Evolutionary conservation across 2,113 vertebrate genomes (phyloP).

Genomic region (Hassar affinis): DNA sequence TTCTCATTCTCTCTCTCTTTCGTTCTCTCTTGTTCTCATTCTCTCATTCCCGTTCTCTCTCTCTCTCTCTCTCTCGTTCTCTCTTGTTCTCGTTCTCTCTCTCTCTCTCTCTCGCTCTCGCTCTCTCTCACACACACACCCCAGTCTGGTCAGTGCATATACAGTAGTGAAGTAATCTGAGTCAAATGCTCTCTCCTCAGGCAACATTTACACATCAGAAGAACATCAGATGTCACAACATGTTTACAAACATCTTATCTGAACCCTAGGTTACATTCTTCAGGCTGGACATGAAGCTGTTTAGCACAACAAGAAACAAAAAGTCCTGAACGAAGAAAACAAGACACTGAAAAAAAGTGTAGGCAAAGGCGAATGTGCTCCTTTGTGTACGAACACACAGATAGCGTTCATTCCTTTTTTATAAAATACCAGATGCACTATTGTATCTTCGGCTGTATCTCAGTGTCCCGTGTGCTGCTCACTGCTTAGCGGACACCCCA

Average conservation of each 20-base stretch:
- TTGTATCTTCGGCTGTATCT: background rate
- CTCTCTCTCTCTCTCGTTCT: background rate
- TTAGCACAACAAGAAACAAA: background rate
- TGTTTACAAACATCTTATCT: slow-evolving; percentile 11
- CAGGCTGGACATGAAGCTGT: slow-evolving; percentile 11
- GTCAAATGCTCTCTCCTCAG: slow-evolving; percentile 22
- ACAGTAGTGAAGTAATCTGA: background rate
- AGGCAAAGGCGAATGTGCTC: no score
- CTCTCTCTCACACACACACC: background rate
- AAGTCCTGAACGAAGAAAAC: background rate
- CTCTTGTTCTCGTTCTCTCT: no score
- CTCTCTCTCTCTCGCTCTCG: background rate
- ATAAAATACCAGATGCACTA: background rate
- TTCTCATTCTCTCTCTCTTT: background rate
- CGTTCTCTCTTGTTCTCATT: no score
- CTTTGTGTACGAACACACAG: background rate
- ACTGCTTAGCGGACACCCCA: background rate
- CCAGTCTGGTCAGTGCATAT: background rate
- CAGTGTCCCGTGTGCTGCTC: background rate
- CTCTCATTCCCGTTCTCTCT: background rate
- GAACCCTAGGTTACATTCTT: slow-evolving; percentile 14
- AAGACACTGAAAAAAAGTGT: no score
- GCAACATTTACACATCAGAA: slow-evolving; percentile 27
- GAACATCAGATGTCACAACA: slow-evolving; percentile 22
- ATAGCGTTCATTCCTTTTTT: no score